Evolutionary conservation across 2,797 vertebrate genomes (phyloP), one percentile per base, ranked within the genome.

Genomic region (Crenuchus spilurus): DNA sequence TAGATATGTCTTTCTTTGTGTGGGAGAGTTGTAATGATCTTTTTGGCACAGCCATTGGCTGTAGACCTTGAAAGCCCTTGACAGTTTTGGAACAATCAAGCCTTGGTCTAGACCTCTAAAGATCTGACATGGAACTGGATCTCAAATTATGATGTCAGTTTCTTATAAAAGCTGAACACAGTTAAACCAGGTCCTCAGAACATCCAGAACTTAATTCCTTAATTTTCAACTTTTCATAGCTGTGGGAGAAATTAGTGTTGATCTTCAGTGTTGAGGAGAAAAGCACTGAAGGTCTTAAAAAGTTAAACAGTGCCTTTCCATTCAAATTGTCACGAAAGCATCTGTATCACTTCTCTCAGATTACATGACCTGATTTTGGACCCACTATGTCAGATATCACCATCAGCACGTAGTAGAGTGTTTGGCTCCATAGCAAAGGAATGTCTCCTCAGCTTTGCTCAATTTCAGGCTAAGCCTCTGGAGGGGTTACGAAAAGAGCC

Each of bases 401-500:
- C 37, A 55, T 57, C n/a, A 46, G 30, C 73, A 82, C 75, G 82
- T 74, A 16, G 42, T 22, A 3, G 28, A 75, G 16, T 4, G 54
- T 79, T 86, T 89, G 72, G 76, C 82, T 85, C 80, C 79, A 2
- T 82, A 88, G 84, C 69, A 74, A 80, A 88, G 41, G 51, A 76
- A 70, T 76, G 41, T 39, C 10, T 64, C 84, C 83, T 66, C 67
- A 41, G 73, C 77, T 80, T 80, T 83, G 82, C 79, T 85, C 80
- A 85, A 18, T 58, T 41, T 79, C 68, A 60, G 69, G 78, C 79
- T 64, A 63, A 84, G 81, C 79, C 22, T 63, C 48, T 22, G 35
- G 39, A 76, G 55, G 51, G 42, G 42, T 35, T 48, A 49, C 51
- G 11, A 37, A 48, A 63, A 76, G 65, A 62, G 13, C 24, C 49